Percentiles rank a stretch among this genome's conserved stretches.
phyloP scores from a whole-genome alignment of 1,140 invertebrate species.

The Ips typographus region DNA sequence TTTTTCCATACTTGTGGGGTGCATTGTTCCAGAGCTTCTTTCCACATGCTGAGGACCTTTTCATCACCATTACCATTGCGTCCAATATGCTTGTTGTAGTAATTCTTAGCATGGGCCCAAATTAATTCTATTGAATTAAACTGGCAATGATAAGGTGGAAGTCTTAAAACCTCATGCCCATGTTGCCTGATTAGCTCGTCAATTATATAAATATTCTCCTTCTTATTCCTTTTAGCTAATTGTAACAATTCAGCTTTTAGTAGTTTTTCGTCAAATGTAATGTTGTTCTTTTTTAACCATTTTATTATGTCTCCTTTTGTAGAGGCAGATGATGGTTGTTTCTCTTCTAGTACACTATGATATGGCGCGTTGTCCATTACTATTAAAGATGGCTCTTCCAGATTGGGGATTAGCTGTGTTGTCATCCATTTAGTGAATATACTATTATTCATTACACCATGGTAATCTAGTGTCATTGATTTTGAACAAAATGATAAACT shows the following conservation, averaged over 20 bases:
- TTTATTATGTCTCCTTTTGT: conserved; percentile 4
- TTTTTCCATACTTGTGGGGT: no score
- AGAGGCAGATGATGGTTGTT: not conserved
- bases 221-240: not conserved
- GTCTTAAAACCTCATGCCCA: conserved; percentile 22
- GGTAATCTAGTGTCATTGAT: conserved; percentile 37
- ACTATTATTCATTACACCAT: conserved; percentile 41
- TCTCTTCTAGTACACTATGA: conserved; percentile 19
- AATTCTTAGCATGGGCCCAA: conserved; percentile 5
- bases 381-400: conserved; percentile 28
- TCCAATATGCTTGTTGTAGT: no score
- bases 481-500: conserved; percentile 39
- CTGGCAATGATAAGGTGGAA: conserved; percentile 28
- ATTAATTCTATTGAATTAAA: conserved; percentile 31
- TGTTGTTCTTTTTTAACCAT: conserved; percentile 3
- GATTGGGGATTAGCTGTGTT: conserved; percentile 38
- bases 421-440: conserved; percentile 43
- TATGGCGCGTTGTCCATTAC: conserved; percentile 30
- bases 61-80: no score
- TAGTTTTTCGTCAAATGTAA: conserved; percentile 1
- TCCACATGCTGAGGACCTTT: no score
- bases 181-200: conserved; percentile 12
- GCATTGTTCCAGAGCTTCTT: no score
- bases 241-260: conserved; percentile 16
- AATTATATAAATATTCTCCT: not conserved